phyloP scores from a whole-genome alignment of 2,888 invertebrate genomes.

The Miltochrista miniata region DNA sequence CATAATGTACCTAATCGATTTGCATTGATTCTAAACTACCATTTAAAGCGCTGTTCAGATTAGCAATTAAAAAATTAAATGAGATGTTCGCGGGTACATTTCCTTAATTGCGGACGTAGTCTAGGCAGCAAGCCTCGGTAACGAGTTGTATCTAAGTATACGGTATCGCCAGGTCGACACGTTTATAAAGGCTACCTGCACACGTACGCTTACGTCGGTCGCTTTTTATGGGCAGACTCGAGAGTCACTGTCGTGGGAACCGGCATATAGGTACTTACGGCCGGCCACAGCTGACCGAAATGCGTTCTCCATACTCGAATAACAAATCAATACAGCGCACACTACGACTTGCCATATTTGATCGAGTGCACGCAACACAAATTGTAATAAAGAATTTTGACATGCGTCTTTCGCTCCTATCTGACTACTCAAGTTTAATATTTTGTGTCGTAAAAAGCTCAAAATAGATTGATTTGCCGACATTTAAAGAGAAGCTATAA shows the following conservation, averaged over 20 bases:
- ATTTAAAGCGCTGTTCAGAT: constrained; percentile 15
- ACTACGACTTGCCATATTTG: constrained; percentile 67
- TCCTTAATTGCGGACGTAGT: constrained; percentile 53
- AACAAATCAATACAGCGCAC: constrained; percentile 78
- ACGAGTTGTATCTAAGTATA: constrained; percentile 50
- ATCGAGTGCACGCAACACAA: constrained; percentile 52
- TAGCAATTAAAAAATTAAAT: constrained; percentile 40
- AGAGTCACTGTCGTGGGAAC: constrained; percentile 82
- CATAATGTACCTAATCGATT: too few relatives aligned
- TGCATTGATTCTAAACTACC: too few relatives aligned
- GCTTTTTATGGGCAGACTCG: constrained; percentile 78
- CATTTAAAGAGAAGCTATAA: constrained; percentile 62
- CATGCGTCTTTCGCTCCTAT: constrained; percentile 55
- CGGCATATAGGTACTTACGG: constrained; percentile 78
- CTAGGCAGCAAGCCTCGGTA: constrained; percentile 43
- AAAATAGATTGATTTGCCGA: constrained; percentile 45
- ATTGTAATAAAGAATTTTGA: constrained; percentile 61
- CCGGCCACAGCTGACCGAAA: constrained; percentile 81
- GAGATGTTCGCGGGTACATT: constrained; percentile 41
- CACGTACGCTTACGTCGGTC: constrained; percentile 77
- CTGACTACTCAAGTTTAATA: constrained; percentile 21
- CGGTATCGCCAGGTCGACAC: constrained; percentile 62
- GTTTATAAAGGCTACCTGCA: constrained; percentile 75
- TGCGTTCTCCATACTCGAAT: constrained; percentile 81
- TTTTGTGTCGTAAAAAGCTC: constrained; percentile 44